These are phyloP conservation scores for Tetheella fluctuosa DNA, from an alignment of 2,888 invertebrate genomes.

Conservation along the genomic window DNA sequence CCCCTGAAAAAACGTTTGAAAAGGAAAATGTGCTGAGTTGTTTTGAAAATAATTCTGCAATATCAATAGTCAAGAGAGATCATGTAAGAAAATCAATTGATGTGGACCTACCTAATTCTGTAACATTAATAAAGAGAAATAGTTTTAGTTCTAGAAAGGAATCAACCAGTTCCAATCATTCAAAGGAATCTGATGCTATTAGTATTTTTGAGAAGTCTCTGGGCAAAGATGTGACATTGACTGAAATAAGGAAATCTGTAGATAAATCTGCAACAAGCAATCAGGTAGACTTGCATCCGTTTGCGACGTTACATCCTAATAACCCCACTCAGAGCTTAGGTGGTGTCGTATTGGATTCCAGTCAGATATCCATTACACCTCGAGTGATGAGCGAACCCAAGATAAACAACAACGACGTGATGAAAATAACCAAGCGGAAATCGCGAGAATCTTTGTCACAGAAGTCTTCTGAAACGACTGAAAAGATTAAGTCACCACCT, in stretches of 20 bases:
- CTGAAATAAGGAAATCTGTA: slow-evolving; percentile 78
- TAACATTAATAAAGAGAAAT: slow-evolving; percentile 78
- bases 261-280: slow-evolving; percentile 61
- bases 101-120: slow-evolving; percentile 76
- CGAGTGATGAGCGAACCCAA: slow-evolving; percentile 58
- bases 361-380: slow-evolving; percentile 74
- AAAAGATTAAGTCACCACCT: slow-evolving; percentile 67
- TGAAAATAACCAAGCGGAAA: slow-evolving; percentile 61
- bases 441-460: slow-evolving; percentile 63
- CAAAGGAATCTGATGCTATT: slow-evolving; percentile 76
- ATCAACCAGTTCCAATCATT: slow-evolving; percentile 78
- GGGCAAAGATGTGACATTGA: slow-evolving; percentile 79
- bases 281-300: slow-evolving; percentile 70
- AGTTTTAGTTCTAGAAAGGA: slow-evolving; percentile 76
- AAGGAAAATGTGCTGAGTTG: slow-evolving; percentile 80
- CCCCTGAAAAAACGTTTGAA: slow-evolving; percentile 73
- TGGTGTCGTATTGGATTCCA: slow-evolving; percentile 65
- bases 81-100: slow-evolving; percentile 76
- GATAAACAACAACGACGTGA: slow-evolving; percentile 49
- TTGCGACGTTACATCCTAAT: slow-evolving; percentile 69
- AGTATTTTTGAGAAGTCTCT: slow-evolving; percentile 80
- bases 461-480: slow-evolving; percentile 68
- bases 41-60: slow-evolving; percentile 81
- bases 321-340: slow-evolving; percentile 54
- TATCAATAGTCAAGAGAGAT: slow-evolving; percentile 80